Conservation (phyloP, 2,113 vertebrate species). For the Centropus bengalensis region DNA sequence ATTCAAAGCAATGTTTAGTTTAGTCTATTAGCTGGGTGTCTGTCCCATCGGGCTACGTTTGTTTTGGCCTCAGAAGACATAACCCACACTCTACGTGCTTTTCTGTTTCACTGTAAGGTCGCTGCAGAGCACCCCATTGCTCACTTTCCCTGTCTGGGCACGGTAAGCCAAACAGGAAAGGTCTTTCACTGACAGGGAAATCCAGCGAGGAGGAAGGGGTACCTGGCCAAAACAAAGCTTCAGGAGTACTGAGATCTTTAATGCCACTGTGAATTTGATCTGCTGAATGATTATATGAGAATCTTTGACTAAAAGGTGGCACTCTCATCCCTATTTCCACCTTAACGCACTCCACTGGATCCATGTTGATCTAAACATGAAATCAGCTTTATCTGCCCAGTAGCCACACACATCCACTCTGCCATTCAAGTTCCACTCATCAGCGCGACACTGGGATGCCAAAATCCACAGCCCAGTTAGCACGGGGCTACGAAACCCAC, state of each 20-base stretch:
- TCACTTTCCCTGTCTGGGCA: neutral
- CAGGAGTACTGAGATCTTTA: neutral
- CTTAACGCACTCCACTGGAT: neutral
- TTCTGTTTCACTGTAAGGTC: neutral
- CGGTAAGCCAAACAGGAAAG: neutral
- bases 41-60: neutral
- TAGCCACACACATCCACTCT: neutral
- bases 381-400: neutral
- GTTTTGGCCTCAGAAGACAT: neutral
- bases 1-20: neutral
- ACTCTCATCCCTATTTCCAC: neutral
- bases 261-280: neutral
- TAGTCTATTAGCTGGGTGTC: neutral
- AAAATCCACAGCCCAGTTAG: neutral
- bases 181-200: neutral
- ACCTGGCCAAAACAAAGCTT: neutral
- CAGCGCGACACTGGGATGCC: neutral
- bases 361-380: neutral
- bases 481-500: rapidly evolving
- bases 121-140: neutral
- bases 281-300: neutral
- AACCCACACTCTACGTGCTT: neutral
- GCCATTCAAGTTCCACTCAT: neutral
- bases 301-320: neutral
- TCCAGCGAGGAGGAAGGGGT: neutral